Base-by-base conservation (phyloP, 2,113 vertebrate genomes). In the Rutilus rutilus region DNA sequence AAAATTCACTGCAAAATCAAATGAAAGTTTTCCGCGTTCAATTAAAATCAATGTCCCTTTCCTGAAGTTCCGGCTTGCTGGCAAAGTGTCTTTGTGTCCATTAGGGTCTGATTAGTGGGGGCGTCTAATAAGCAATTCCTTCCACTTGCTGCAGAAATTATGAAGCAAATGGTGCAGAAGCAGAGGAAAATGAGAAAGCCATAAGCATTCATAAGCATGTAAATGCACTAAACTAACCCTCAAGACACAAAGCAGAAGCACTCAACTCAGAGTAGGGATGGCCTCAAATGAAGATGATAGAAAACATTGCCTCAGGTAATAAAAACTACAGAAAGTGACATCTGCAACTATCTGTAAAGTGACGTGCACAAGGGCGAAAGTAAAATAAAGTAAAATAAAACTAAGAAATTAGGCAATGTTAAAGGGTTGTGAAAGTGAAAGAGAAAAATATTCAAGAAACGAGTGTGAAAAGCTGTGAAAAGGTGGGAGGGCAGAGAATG, bases 41-140 rank as follows among this genome's bases (percentile, higher is more conserved):
- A 88, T 88, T 88, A 79, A 86, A 86, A 88, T 86, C 79, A 75
- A 79, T 86, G 65, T 88, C 74, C 79, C 19, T 27, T 83, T 54
- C 71, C 77, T 88, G 52, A 82, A 74, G 64, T 78, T 78, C 39
- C 39, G 60, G 73, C 47, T 39, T 88, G 27, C 57, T 62, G 36
- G 57, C 52, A 27, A 64, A 73, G 80, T 83, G 77, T 47, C 64
- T 62, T 81, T 83, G 67, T 39, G 64, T 76, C 78, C 54, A 88
- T 88, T 86, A 86, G 45, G 42, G 62, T 88, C 75, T 86, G 73
- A 79, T 69, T 69, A 83, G 73, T 33, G 74, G 64, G 64, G 84
- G 27, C 64, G 36, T 81, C 69, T 83, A 88, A 88, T 85, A 85
- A 85, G 84, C 59, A 75, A 60, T 78, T 59, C 76, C 52, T 81